These are phyloP conservation scores for Solen grandis DNA, from an alignment of 1,140 invertebrate species.

Conservation along the genomic window DNA sequence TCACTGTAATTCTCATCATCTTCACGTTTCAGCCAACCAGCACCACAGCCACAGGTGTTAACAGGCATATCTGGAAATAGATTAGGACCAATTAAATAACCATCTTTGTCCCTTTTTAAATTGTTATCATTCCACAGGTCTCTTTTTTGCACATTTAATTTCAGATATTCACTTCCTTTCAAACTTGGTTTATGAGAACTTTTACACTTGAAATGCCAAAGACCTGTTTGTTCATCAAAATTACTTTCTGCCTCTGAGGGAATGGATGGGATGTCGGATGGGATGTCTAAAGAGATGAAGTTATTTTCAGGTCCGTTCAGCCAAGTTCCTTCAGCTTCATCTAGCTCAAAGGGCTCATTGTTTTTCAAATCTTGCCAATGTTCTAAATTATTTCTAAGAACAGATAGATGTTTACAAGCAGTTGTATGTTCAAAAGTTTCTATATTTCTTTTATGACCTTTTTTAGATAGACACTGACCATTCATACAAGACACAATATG, in stretches of 20 bases:
- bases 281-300: neutral
- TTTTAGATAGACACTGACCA: slow-evolving; percentile 26
- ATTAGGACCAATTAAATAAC: slow-evolving; percentile 39
- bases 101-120: too few species aligned
- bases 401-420: too few species aligned
- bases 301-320: too few species aligned
- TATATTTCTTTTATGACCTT: slow-evolving; percentile 48
- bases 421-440: too few species aligned
- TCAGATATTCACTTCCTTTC: neutral
- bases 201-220: slow-evolving; percentile 40
- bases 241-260: neutral
- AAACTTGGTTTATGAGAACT: too few species aligned
- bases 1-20: neutral
- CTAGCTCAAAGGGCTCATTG: too few species aligned
- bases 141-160: neutral
- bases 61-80: slow-evolving; percentile 21
- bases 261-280: too few species aligned
- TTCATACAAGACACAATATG: too few species aligned
- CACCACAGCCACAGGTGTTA: slow-evolving; percentile 39
- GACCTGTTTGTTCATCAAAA: slow-evolving; percentile 33
- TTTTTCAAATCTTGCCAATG: too few species aligned
- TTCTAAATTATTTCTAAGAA: too few species aligned
- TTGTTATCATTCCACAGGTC: slow-evolving; percentile 15
- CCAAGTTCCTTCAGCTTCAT: too few species aligned
- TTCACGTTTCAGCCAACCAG: neutral